Base-by-base conservation (phyloP, 30 jellyfish, hydroid and myxozoan genomes). In the Morbakka virulenta region DNA sequence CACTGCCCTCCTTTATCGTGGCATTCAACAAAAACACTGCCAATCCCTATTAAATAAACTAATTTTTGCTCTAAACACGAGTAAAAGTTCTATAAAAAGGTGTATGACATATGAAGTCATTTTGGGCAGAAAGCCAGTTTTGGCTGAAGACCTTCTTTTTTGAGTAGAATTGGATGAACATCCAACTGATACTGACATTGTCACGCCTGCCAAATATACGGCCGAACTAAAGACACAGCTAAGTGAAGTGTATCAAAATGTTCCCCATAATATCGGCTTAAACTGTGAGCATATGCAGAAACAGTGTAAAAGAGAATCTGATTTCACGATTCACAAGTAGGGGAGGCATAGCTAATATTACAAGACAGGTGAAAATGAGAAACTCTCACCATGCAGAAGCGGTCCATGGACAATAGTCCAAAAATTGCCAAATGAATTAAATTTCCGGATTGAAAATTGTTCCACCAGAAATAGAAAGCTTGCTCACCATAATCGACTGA, bases 81-180 rank as follows among this genome's bases (percentile, higher is more conserved):
- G 86, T 75, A 77, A 57, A 57, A 75, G 64, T 62, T 76, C 80
- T 13, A 64, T 29, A 61, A 76, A 67, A 28, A 76, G 63, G 36
- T 62, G 88, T 53, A 76, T 51, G 69, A 79, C 72, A 3, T 76
- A 76, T 62, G 49, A 33, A 64, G 76, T 32, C 4, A 26, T 26
- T 24, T 62, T 62, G 24, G 74, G 74, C 51, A 12, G 74, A 24
- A 62, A 62, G 20, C 74, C 74, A 21, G 74, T 62, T 21, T 62
- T 62, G 50, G 50, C 28, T 64, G 62, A 64, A 64, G 76, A 64
- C 22, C 71, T 57, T 61, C 63, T 64, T 27, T 26, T 64, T 28
- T n/a, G n/a, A n/a, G n/a, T n/a, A n/a, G 62, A 64, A 21, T 4
- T n/a, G 52, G 13, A 62, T 26, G 50, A 12, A 26, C 51, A 14